phyloP scores from a whole-genome alignment of 53 echinoderm and acorn worm species.

The Luidia sarsii region DNA sequence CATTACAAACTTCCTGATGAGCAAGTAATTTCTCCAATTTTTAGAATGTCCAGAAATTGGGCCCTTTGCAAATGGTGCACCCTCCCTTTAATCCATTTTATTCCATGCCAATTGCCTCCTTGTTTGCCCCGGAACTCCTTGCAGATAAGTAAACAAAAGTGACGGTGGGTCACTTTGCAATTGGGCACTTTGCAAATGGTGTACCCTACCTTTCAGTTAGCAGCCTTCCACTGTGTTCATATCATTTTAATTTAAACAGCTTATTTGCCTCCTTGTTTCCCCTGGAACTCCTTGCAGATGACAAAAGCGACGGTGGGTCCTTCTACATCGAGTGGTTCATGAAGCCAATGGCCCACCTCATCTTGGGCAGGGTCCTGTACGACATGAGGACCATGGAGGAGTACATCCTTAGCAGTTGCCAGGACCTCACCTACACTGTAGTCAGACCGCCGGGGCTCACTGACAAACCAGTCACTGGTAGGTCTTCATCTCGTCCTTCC shows the following conservation, averaged over 20 bases:
- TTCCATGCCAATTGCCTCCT: too few species aligned
- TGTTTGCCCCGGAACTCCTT: neutral
- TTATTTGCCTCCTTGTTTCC: too few species aligned
- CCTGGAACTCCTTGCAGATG: conserved; percentile 16
- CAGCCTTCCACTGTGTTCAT: too few species aligned
- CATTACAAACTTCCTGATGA: too few species aligned
- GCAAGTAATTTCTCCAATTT: too few species aligned
- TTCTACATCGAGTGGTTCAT: conserved; percentile 53
- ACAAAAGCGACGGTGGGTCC: conserved; percentile 41
- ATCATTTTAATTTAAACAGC: too few species aligned
- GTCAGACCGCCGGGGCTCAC: conserved; percentile 78
- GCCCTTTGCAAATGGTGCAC: too few species aligned
- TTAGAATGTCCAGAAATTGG: too few species aligned
- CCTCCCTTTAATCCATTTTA: too few species aligned
- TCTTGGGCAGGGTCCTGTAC: conserved; percentile 50
- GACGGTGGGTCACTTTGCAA: conserved; percentile 52
- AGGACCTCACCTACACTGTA: conserved; percentile 79
- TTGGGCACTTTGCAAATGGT: too few species aligned
- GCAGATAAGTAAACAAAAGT: conserved; percentile 37
- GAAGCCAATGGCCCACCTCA: conserved; percentile 44
- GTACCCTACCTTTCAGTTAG: too few species aligned
- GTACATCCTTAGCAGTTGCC: conserved; percentile 57
- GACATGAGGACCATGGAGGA: conserved; percentile 74
- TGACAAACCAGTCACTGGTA: conserved; percentile 64
- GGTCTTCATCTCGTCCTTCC: too few species aligned